Evolutionary conservation across 2,113 vertebrate genomes (phyloP), one percentile per base, ranked within the genome.

Genomic region (Python bivittatus): DNA sequence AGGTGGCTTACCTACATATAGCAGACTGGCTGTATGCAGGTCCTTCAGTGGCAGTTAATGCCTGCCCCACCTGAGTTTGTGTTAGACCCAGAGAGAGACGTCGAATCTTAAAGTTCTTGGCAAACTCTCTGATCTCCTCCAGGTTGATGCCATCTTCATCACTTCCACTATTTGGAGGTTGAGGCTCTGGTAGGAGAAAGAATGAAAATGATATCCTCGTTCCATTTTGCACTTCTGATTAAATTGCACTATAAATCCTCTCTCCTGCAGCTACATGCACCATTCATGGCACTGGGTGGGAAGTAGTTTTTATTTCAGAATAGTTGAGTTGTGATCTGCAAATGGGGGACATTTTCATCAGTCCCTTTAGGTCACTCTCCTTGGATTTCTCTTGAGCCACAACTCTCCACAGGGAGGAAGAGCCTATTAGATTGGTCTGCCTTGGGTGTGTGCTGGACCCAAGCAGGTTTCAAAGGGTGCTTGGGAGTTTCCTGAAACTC

Each of bases 91-190:
- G 96, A 29, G 99, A 99, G 53, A 99, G 97, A 88, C 99, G 98
- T 0, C 99, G 98, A 93, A 99, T 99, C 97, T 99, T 99, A 97
- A 99, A 99, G 96, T 99, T 99, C 97, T 99, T 99, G 96, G 99
- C 99, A 96, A 99, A 99, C 96, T 99, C 99, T 22, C 99, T 98
- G 86, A 99, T 99, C 96, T 99, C 99, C 96, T 99, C 99, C 95
- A 99, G 97, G 97, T 99, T 99, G 94, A 99, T 99, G 57, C 98
- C 98, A 0, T 99, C 99, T 93, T 99, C 99, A 48, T 98, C 97
- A 25, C 96, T 93, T 84, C 96, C 94, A 48, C 83, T 93, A 88
- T 88, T 96, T 17, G 98, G 96, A 90, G 97, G 97, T 44, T 98
- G 98, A 20, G 99, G 98, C 95, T 99, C 99, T 99, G 91, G 1